Conservation (phyloP, 2,888 invertebrate genomes). For the Rapana venosa region DNA sequence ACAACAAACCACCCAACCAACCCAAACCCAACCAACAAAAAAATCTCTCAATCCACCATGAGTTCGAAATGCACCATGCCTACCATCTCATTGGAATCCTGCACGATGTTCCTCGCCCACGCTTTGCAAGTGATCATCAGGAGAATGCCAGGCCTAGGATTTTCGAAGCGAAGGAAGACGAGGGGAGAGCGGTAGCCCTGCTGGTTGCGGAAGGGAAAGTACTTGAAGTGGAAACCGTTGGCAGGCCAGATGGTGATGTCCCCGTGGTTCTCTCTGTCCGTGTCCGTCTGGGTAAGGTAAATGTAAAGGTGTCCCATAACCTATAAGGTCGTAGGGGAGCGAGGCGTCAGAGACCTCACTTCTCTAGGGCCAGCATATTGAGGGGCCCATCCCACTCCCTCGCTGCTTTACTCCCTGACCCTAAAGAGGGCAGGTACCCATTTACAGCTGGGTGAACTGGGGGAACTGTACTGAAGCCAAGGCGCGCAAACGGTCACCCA, state of each 20-base stretch:
- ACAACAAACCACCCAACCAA: too few species aligned
- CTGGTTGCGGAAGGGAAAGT: constrained; percentile 80
- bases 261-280: constrained; percentile 88
- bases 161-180: constrained; percentile 79
- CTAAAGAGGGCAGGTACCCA: too few species aligned
- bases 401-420: too few species aligned
- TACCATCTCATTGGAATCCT: constrained; percentile 91
- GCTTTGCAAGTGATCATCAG: constrained; percentile 80
- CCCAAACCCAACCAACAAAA: too few species aligned
- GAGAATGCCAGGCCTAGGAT: constrained; percentile 77
- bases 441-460: too few species aligned
- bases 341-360: too few species aligned
- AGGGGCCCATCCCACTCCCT: too few species aligned
- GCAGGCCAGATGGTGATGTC: constrained; percentile 85
- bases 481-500: too few species aligned
- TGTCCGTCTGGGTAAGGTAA: constrained; percentile 84
- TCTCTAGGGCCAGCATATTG: too few species aligned
- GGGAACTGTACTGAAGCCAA: too few species aligned
- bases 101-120: constrained; percentile 81
- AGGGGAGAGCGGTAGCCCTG: constrained; percentile 79
- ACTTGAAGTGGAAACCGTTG: constrained; percentile 83
- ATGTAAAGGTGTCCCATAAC: too few species aligned
- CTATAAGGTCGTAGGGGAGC: background rate
- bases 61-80: constrained; percentile 97
- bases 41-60: constrained; percentile 86